Base-by-base conservation (phyloP, 2,113 vertebrate genomes). In the Ardeotis arabs region DNA sequence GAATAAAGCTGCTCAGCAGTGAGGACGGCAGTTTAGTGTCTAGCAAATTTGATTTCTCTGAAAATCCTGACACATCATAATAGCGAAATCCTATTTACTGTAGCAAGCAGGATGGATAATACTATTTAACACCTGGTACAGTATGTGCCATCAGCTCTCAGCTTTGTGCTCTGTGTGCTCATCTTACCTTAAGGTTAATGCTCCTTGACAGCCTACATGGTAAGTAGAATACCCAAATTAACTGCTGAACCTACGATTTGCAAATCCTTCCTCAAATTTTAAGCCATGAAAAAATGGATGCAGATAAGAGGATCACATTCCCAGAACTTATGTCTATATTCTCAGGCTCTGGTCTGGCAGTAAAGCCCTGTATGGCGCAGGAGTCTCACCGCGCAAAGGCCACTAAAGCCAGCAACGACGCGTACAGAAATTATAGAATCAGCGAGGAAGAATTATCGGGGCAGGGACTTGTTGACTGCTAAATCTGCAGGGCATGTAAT, bases 1-100 rank as follows among this genome's bases (percentile, higher is more conserved):
- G 97, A 98, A 98, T 97, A 98, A 98, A 98, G 98, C 98, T 60
- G 97, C 98, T 98, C 97, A 97, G 98, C 97, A 95, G 95, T 77
- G 77, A 97, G 98, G 97, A 96, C 90, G 97, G 97, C 97, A 97
- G 96, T 98, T 98, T 97, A 98, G 97, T 84, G 97, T 96, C 98
- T 95, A 95, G 97, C 89, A 98, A 98, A 98, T 98, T 97, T 98
- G 98, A 98, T 98, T 98, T 98, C 95, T 75, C 95, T 93, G 97
- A 97, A 98, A 98, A 98, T 97, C 98, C 98, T 98, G 98, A 98
- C 98, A 98, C 98, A 98, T 98, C 98, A 98, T 98, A 98, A 98
- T 98, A 98, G 97, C 86, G 62, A 98, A 98, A 98, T 98, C 98
- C 98, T 98, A 98, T 98, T 98, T 98, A 98, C 97, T 98, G 97